Percentiles rank a stretch among this genome's conserved stretches.
Evolutionary conservation across 2,888 invertebrate species (phyloP).

Genomic region (Helicoverpa assulta): DNA sequence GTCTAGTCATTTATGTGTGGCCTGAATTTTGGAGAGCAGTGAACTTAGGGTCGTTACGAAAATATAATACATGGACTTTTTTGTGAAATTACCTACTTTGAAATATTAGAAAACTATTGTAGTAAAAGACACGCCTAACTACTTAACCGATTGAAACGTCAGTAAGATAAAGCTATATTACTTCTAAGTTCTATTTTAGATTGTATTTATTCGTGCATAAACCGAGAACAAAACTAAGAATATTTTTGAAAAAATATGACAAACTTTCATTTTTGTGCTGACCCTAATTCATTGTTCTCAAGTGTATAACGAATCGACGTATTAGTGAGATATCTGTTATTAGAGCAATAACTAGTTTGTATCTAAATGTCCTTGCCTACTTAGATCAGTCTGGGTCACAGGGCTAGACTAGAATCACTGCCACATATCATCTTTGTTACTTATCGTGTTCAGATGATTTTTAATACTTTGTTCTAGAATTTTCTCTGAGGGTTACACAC

Average conservation of each 20-base stretch:
- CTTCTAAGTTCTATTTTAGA: too few relatives aligned
- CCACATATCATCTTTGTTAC: slow-evolving; percentile 19
- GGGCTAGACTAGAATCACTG: not conserved
- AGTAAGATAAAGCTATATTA: too few relatives aligned
- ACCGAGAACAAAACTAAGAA: too few relatives aligned
- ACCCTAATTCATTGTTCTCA: not conserved
- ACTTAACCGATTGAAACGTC: too few relatives aligned
- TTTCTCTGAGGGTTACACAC: not conserved
- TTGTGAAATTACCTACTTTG: too few relatives aligned
- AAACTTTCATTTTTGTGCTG: not conserved
- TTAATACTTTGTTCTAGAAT: not conserved
- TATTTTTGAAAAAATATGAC: too few relatives aligned
- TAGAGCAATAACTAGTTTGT: slow-evolving; percentile 77
- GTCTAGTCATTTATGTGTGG: slow-evolving; percentile 5
- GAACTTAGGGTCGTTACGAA: not conserved
- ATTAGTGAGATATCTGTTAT: slow-evolving; percentile 78
- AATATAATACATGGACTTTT: too few relatives aligned
- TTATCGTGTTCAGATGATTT: slow-evolving; percentile 9
- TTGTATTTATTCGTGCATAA: too few relatives aligned
- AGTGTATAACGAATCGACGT: slow-evolving; percentile 64
- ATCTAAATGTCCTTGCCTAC: slow-evolving; percentile 22
- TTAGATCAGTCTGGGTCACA: slow-evolving; percentile 16
- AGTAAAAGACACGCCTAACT: too few relatives aligned
- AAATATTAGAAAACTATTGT: too few relatives aligned
- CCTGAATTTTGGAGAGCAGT: not conserved